Evolutionary conservation across 2,888 invertebrate species (phyloP).

Genomic region (Periphyllus acericola): DNA sequence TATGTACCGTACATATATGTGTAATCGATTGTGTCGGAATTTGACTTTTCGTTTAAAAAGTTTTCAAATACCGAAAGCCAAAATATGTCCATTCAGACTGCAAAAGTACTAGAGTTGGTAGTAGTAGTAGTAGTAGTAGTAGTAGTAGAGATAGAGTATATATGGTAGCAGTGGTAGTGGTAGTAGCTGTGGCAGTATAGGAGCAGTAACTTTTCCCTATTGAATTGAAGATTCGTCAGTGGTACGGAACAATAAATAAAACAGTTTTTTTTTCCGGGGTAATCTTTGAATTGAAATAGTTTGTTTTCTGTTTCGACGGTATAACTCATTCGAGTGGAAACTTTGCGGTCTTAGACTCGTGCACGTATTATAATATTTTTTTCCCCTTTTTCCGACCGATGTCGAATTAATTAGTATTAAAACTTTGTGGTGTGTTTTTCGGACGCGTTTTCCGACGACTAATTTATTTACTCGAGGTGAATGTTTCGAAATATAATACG

Average conservation of each 20-base stretch:
- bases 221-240: slow-evolving; percentile 49
- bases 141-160: no score
- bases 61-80: slow-evolving; percentile 53
- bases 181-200: not conserved
- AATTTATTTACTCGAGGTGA: not conserved
- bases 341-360: slow-evolving; percentile 21
- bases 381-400: not conserved
- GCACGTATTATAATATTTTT: not conserved
- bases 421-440: not conserved
- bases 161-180: not conserved
- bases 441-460: not conserved
- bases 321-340: slow-evolving; percentile 34
- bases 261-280: slow-evolving; percentile 28
- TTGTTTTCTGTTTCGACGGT: slow-evolving; percentile 42
- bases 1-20: slow-evolving; percentile 4
- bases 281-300: slow-evolving; percentile 56
- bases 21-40: slow-evolving; percentile 60
- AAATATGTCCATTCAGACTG: slow-evolving; percentile 48
- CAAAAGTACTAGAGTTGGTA: slow-evolving; percentile 33
- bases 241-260: slow-evolving; percentile 57
- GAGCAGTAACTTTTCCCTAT: slow-evolving; percentile 39
- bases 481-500: not conserved
- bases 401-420: not conserved
- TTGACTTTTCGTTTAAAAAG: slow-evolving; percentile 60
- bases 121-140: not conserved